These are phyloP conservation scores for Ptilodon capucinus DNA, from an alignment of 2,888 invertebrate species.

Conservation along the genomic window DNA sequence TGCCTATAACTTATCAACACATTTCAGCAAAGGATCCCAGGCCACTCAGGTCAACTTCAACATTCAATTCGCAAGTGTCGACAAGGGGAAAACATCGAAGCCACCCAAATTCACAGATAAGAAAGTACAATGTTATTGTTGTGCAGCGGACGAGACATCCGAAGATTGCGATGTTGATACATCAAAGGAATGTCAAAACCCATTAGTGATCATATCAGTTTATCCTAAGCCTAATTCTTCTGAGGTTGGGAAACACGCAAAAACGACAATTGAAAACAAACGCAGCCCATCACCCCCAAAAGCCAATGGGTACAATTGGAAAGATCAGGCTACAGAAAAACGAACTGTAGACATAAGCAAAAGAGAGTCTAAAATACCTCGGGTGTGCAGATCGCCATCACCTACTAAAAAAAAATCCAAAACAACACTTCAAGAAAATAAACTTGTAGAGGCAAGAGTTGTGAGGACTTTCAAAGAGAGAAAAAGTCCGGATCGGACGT, in stretches of 20 bases:
- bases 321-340: constrained; percentile 9
- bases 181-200: constrained; percentile 37
- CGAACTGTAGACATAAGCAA: neutral
- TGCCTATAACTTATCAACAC: neutral
- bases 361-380: constrained; percentile 3
- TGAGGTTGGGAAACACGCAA: constrained; percentile 19
- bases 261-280: neutral
- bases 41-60: constrained; percentile 60
- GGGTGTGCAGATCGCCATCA: constrained; percentile 18
- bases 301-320: neutral
- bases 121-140: constrained; percentile 46
- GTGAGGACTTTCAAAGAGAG: constrained; percentile 7
- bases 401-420: constrained; percentile 16
- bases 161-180: constrained; percentile 4
- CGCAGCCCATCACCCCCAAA: neutral
- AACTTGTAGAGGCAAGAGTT: constrained; percentile 6
- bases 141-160: constrained; percentile 12
- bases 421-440: constrained; percentile 13
- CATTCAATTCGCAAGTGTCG: constrained; percentile 16
- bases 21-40: constrained; percentile 45
- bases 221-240: constrained; percentile 54
- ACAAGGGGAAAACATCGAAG: constrained; percentile 1
- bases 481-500: constrained; percentile 16
- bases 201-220: constrained; percentile 70
- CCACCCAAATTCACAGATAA: constrained; percentile 34